Base-by-base conservation (phyloP, 2,797 vertebrate genomes). In the Girardinus metallicus region DNA sequence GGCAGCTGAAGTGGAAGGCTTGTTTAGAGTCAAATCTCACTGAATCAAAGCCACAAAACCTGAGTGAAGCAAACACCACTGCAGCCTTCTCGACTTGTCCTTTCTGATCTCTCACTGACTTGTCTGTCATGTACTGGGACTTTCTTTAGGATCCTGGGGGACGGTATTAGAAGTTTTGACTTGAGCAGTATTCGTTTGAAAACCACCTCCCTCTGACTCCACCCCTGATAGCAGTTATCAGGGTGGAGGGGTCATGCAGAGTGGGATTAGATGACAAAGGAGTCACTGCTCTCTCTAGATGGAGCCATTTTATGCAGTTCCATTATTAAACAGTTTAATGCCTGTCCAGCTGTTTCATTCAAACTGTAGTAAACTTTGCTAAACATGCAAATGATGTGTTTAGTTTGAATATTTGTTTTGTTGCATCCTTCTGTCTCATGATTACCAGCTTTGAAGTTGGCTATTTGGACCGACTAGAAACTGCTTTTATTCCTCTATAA, bases 181-280 rank as follows among this genome's bases (percentile, higher is more conserved):
- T 46, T 9, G 36, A 81, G 26, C 9, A 78, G 47, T 34, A 44
- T 83, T 75, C 18, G 79, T 87, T 87, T 68, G 72, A 74, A 53
- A 84, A 62, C 82, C 79, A 4, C 75, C 86, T 84, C 76, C 34
- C 18, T 79, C 60, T 84, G 74, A 60, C 70, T 49, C 78, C 72
- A 77, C 78, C 57, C 74, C 16, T 84, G 91, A 90, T 90, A 90
- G 84, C 74, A 36, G 53, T 80, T 87, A 89, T 92, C 87, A 85
- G 34, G 87, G 84, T 80, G 80, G 83, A 78, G 78, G 80, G 75
- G 79, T 55, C 31, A 68, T 80, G 46, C 74, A 49, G 62, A 77
- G 73, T 21, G 47, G 49, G 76, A 70, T 80, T 31, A 79, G 62
- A 76, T 15, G 31, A 79, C 51, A 2, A 49, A 29, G 41, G 46